These are phyloP conservation scores for human (Homo sapiens) DNA, from an alignment of 2,113 vertebrate species.

Conservation along the genomic window DNA sequence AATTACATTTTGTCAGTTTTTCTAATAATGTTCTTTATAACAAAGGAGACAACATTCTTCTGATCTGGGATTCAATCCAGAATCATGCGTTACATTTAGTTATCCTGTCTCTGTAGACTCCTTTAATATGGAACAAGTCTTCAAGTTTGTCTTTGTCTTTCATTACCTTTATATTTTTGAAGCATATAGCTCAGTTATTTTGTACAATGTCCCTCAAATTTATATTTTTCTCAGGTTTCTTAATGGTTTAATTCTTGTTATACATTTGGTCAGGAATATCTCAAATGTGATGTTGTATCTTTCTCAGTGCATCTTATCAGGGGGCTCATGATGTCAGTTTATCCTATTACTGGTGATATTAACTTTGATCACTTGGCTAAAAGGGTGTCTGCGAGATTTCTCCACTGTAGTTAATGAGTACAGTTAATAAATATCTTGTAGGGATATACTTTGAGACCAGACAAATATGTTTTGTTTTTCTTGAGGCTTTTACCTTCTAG, in stretches of 20 bases:
- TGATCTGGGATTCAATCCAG: slow-evolving; percentile 23
- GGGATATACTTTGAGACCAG: neutral
- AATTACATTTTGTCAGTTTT: slow-evolving; percentile 50
- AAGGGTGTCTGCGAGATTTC: neutral
- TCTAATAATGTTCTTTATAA: slow-evolving; percentile 53
- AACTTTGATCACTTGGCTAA: neutral
- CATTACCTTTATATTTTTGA: slow-evolving; percentile 31
- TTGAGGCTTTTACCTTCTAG: neutral
- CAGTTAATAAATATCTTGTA: neutral
- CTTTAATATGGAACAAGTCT: slow-evolving; percentile 31
- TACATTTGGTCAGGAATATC: neutral
- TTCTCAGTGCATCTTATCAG: neutral
- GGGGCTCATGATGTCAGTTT: neutral
- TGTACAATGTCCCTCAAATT: neutral
- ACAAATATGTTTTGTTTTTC: slow-evolving; percentile 14
- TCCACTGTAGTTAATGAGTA: neutral
- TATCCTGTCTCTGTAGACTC: slow-evolving; percentile 11
- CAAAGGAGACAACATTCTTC: slow-evolving; percentile 1
- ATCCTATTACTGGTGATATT: neutral
- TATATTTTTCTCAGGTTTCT: slow-evolving; percentile 13
- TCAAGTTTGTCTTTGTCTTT: slow-evolving; percentile 30
- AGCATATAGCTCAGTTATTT: slow-evolving; percentile 30
- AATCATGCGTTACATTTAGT: slow-evolving; percentile 22
- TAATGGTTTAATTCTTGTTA: neutral
- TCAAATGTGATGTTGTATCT: neutral